Percentiles rank a stretch among this genome's conserved stretches.
Conservation (phyloP, 2,888 invertebrate genomes). For the Anoplius nigerrimus region DNA sequence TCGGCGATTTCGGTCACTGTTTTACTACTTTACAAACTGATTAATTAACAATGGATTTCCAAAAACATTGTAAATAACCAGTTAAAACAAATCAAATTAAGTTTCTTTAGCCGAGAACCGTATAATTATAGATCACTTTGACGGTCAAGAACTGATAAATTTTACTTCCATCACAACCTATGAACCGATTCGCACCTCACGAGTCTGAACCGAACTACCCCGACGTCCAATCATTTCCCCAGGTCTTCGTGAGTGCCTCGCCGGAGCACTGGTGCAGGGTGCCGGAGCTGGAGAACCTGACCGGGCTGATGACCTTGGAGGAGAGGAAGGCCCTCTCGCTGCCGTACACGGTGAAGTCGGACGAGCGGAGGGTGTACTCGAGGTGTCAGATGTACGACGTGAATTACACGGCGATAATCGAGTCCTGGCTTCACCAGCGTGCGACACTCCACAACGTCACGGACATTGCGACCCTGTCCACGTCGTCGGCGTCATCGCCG, state of each 20-base stretch:
- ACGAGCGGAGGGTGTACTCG: constrained; percentile 75
- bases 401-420: constrained; percentile 74
- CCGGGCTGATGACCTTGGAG: constrained; percentile 75
- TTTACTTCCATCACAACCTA: no score
- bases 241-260: constrained; percentile 84
- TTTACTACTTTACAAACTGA: no score
- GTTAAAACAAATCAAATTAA: no score
- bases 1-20: no score
- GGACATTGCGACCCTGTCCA: constrained; percentile 30
- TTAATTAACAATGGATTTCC: no score
- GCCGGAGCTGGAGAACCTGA: constrained; percentile 76
- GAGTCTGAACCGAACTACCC: no score
- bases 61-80: no score
- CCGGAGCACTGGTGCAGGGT: constrained; percentile 83
- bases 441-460: constrained; percentile 32
- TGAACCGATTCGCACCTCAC: no score
- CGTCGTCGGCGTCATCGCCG: constrained; percentile 30
- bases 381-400: constrained; percentile 78
- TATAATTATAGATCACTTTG: no score
- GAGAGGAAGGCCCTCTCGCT: constrained; percentile 77
- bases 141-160: no score
- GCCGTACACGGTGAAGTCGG: constrained; percentile 73
- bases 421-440: constrained; percentile 60
- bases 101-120: no score
- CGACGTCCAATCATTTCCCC: constrained; percentile 26